phyloP scores from a whole-genome alignment of 2,888 invertebrate genomes.

The Apotomis betuletana region DNA sequence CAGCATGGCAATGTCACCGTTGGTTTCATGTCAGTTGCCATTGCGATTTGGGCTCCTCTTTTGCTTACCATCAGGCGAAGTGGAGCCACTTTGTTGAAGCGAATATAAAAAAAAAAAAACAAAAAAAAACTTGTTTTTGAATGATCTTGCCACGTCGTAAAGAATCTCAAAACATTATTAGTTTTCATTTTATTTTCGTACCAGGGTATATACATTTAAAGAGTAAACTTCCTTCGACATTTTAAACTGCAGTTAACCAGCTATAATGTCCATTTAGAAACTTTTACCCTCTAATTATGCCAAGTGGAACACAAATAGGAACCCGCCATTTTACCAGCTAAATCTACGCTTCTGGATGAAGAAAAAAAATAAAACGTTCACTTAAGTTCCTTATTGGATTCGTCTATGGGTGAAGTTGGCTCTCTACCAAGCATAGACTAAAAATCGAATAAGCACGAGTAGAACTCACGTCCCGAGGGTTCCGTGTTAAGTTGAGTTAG shows the following conservation, averaged over 20 bases:
- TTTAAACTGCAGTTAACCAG: not conserved
- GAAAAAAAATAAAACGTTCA: constrained; percentile 33
- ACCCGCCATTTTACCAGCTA: constrained; percentile 25
- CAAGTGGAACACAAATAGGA: constrained; percentile 29
- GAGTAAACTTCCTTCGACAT: not conserved
- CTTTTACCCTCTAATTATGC: constrained; percentile 30
- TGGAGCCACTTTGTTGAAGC: no score
- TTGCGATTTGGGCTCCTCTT: no score
- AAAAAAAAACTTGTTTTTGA: no score
- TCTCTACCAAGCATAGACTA: constrained; percentile 37
- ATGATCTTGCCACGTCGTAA: no score
- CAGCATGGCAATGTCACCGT: no score
- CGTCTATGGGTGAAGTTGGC: constrained; percentile 42
- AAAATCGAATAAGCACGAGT: constrained; percentile 10
- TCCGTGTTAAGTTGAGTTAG: constrained; percentile 5
- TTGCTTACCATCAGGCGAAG: no score
- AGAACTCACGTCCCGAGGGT: not conserved
- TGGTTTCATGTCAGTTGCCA: no score
- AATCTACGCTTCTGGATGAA: constrained; percentile 17
- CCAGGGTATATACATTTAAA: not conserved
- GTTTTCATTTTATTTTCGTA: no score
- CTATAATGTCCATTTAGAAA: constrained; percentile 20
- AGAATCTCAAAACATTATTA: no score
- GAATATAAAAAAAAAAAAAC: no score
- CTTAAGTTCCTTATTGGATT: constrained; percentile 41